Base-by-base conservation (phyloP, 2,113 vertebrate genomes). In the Eptatretus burgeri region DNA sequence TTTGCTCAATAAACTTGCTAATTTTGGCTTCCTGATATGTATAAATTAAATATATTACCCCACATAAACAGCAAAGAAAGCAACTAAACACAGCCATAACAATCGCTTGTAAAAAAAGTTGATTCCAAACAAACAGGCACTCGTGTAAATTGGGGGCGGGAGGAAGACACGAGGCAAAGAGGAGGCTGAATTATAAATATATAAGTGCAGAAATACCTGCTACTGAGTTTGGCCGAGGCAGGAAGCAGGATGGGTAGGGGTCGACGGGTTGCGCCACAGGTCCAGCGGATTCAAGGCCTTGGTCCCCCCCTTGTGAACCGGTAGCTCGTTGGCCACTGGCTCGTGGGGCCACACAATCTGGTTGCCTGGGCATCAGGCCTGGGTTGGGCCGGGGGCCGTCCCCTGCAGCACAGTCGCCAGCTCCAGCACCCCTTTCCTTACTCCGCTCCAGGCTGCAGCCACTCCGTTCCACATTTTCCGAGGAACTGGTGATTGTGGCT, bases 401-500 rank as follows among this genome's bases (percentile, higher is more conserved):
- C 41, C 74, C 76, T 63, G 81, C 71, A 64, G 79, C 82, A 63
- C 78, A 79, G n/a, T 73, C 70, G 51, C 76, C 78, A 70, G 77
- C 74, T 70, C 84, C 80, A 65, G 91, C 74, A 71, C 82, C 84
- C 69, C 84, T 81, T 63, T 94, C 87, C 70, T 82, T 88, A 74
- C 74, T 85, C 91, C 89, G 93, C 69, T 98, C 91, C 75, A 98
- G 77, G 72, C 89, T 95, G 73, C 87, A 98, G 67, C 86, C 86
- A 50, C 88, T 93, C 65, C 84, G 85, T 74, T 96, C 91, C 67
- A 95, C 91, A 51, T 94, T 98, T 76, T 98, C 91, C 9, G 91
- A 98, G 16, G 91, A 98, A 75, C 87, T 98, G 66, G 91, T 98
- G 75, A 93, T 82, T 62, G 91, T 94, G 71, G 89, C 87, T 95